Percentiles rank a stretch among this genome's conserved stretches.
phyloP scores from a whole-genome alignment of 2,888 invertebrate genomes.

The Xylota segnis region DNA sequence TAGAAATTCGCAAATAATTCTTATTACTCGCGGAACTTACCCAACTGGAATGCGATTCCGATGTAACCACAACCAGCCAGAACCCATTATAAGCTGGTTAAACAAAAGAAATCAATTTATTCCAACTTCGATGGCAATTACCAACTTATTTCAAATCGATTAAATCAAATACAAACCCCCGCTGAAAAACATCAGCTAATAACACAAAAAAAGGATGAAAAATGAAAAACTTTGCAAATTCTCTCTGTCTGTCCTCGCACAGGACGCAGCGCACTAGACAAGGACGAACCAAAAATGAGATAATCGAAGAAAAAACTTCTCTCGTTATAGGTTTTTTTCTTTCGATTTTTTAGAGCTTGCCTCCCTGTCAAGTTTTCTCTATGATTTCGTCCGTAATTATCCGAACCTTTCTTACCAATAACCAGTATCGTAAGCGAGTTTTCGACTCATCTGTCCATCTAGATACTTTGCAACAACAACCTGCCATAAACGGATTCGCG shows the following conservation, averaged over 20 bases:
- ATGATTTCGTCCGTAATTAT: slow-evolving; percentile 65
- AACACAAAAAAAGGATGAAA: slow-evolving; percentile 4
- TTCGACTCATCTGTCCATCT: slow-evolving; percentile 52
- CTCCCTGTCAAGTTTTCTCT: slow-evolving; percentile 42
- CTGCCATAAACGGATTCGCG: neutral
- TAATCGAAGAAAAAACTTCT: slow-evolving; percentile 48
- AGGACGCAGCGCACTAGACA: neutral
- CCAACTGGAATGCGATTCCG: slow-evolving; percentile 13
- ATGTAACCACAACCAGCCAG: slow-evolving; percentile 24
- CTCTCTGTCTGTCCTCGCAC: slow-evolving; percentile 37
- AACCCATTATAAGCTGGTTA: slow-evolving; percentile 25
- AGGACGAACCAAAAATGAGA: slow-evolving; percentile 30
- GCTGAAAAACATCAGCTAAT: slow-evolving; percentile 22
- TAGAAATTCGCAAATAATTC: neutral
- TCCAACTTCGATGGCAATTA: slow-evolving; percentile 56
- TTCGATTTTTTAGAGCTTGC: neutral
- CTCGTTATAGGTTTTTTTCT: slow-evolving; percentile 18
- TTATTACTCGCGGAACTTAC: neutral
- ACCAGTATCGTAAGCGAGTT: slow-evolving; percentile 65
- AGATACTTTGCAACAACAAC: slow-evolving; percentile 12
- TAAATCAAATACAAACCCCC: slow-evolving; percentile 46
- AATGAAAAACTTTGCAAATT: slow-evolving; percentile 59
- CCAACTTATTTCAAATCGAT: slow-evolving; percentile 65
- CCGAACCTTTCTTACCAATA: slow-evolving; percentile 61
- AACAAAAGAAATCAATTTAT: slow-evolving; percentile 61